Conservation (phyloP, 2,113 vertebrate species). For the Telmatochromis sp. region DNA sequence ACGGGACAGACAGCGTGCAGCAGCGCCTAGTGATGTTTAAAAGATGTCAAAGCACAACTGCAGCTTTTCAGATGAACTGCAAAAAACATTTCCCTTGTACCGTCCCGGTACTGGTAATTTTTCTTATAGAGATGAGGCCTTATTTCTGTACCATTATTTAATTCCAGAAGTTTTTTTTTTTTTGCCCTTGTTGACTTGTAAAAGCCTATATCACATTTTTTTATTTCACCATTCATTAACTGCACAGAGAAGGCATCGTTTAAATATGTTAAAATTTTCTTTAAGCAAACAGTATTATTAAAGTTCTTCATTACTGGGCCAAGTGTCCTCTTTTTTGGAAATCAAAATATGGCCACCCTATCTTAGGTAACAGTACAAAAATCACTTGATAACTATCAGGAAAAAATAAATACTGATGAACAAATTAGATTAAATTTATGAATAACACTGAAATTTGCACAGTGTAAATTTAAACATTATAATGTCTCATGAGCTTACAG, state of each 20-base stretch:
- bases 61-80: neutral
- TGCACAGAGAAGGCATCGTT: neutral
- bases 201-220: neutral
- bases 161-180: neutral
- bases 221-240: neutral
- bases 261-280: neutral
- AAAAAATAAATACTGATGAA: neutral
- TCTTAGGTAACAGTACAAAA: neutral
- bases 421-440: neutral
- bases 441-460: neutral
- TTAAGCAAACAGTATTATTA: neutral
- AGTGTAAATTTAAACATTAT: neutral
- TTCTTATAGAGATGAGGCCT: neutral
- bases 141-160: neutral
- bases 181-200: neutral
- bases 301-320: neutral
- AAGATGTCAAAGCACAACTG: neutral
- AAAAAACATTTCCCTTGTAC: neutral
- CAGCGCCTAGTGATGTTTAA: neutral
- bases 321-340: neutral
- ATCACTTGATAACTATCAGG: neutral
- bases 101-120: neutral
- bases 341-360: neutral
- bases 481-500: neutral
- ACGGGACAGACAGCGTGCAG: neutral